Conservation (phyloP, 2,888 invertebrate species). For the Rhimphoctona megacephalus region DNA sequence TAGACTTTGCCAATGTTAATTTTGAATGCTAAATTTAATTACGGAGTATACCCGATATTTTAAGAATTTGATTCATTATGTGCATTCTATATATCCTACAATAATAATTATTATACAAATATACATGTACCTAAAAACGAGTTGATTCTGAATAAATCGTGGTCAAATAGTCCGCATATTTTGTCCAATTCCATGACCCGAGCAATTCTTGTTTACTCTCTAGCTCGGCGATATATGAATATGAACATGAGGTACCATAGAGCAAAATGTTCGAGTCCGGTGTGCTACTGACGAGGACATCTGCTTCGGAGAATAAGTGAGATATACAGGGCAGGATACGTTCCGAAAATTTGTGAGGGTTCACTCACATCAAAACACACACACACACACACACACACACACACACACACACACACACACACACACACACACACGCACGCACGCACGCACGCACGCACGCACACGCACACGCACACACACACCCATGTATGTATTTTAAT, state of each 20-base stretch:
- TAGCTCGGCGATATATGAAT: slow-evolving; percentile 36
- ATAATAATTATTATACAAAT: slow-evolving; percentile 18
- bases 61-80: slow-evolving; percentile 52
- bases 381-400: too few relatives aligned
- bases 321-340: slow-evolving; percentile 31
- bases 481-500: slow-evolving; percentile 7
- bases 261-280: slow-evolving; percentile 16
- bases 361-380: slow-evolving; percentile 62
- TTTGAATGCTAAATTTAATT: slow-evolving; percentile 40
- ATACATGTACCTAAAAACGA: slow-evolving; percentile 24
- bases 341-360: slow-evolving; percentile 65
- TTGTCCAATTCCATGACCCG: slow-evolving; percentile 54
- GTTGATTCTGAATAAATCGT: slow-evolving; percentile 54
- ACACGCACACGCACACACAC: not conserved
- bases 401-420: not conserved
- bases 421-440: too few relatives aligned
- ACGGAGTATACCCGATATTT: slow-evolving; percentile 33
- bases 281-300: slow-evolving; percentile 47
- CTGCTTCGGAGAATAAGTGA: slow-evolving; percentile 53
- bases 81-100: not conserved
- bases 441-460: too few relatives aligned
- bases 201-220: slow-evolving; percentile 32
- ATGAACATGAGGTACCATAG: slow-evolving; percentile 35
- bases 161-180: slow-evolving; percentile 68
- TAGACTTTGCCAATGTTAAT: not conserved